A percentile compares a stretch with the other conserved stretches of the same genome.
phyloP scores from a whole-genome alignment of 1,140 invertebrate species.

The Microplitis mediator region DNA sequence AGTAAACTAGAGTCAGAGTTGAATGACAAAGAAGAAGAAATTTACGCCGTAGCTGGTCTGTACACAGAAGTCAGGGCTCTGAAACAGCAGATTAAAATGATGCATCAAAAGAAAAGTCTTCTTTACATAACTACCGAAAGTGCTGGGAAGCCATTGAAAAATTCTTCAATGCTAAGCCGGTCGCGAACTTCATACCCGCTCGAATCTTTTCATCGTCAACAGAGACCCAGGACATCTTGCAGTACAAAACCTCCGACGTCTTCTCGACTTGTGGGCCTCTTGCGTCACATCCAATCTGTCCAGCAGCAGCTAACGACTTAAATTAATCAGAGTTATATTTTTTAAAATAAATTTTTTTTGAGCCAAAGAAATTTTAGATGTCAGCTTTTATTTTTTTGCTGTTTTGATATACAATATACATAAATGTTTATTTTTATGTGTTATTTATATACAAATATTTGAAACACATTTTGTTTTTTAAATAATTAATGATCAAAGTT shows the following conservation, averaged over 20 bases:
- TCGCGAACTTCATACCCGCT: conserved; percentile 3
- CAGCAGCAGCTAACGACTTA: conserved; percentile 47
- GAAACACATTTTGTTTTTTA: too few relatives aligned
- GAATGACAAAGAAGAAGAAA: conserved; percentile 62
- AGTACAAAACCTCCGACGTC: conserved; percentile 36
- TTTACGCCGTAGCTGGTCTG: conserved; percentile 60
- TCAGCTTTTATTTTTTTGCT: background rate
- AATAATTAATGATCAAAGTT: too few relatives aligned
- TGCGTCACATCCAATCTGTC: conserved; percentile 53
- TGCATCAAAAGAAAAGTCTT: conserved; percentile 53
- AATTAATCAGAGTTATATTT: conserved; percentile 8
- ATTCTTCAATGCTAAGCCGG: background rate
- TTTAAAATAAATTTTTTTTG: background rate
- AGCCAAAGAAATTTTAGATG: background rate
- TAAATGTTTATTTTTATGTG: background rate
- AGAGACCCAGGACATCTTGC: conserved; percentile 18
- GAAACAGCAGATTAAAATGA: conserved; percentile 58
- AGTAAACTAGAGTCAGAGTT: conserved; percentile 56
- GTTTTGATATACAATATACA: background rate
- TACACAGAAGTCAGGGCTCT: conserved; percentile 57
- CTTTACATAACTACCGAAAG: conserved; percentile 43
- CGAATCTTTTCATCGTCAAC: conserved; percentile 1
- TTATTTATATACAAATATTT: too few relatives aligned
- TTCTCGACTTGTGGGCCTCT: conserved; percentile 39
- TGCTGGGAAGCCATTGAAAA: conserved; percentile 9